Conservation (phyloP, 2,888 invertebrate species). For the Oxytorus armatus region DNA sequence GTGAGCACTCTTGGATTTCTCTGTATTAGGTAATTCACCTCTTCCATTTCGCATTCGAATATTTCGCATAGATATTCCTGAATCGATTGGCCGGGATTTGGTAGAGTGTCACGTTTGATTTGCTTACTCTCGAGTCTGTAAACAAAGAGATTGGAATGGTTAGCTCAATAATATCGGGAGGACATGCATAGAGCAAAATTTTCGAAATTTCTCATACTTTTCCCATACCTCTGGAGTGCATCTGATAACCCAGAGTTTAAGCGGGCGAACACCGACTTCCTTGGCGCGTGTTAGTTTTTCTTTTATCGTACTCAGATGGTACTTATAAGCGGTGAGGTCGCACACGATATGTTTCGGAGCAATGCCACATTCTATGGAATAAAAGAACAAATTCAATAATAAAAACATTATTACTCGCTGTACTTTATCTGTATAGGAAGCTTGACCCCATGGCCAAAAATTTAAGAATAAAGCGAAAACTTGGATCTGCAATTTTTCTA, state of each 20-base stretch:
- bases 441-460: too few relatives aligned
- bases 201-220: conserved; percentile 33
- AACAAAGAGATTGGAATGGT: background rate
- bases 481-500: too few relatives aligned
- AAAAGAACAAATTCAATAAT: background rate
- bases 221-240: conserved; percentile 11
- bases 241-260: conserved; percentile 66
- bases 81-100: background rate
- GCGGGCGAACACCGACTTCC: background rate
- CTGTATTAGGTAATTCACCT: background rate
- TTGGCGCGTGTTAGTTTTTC: conserved; percentile 24
- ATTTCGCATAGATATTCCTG: conserved; percentile 32
- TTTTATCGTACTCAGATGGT: conserved; percentile 14
- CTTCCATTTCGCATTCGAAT: conserved; percentile 44
- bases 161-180: background rate
- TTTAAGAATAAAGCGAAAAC: too few relatives aligned
- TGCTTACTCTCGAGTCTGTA: conserved; percentile 60
- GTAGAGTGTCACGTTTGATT: background rate
- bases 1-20: background rate
- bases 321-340: conserved; percentile 28
- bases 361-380: conserved; percentile 48
- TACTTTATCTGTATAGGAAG: too few relatives aligned
- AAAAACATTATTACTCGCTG: too few relatives aligned
- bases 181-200: background rate
- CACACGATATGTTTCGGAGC: conserved; percentile 23